Base-by-base conservation (phyloP, 2,797 vertebrate species). In the Remorina albescens region DNA sequence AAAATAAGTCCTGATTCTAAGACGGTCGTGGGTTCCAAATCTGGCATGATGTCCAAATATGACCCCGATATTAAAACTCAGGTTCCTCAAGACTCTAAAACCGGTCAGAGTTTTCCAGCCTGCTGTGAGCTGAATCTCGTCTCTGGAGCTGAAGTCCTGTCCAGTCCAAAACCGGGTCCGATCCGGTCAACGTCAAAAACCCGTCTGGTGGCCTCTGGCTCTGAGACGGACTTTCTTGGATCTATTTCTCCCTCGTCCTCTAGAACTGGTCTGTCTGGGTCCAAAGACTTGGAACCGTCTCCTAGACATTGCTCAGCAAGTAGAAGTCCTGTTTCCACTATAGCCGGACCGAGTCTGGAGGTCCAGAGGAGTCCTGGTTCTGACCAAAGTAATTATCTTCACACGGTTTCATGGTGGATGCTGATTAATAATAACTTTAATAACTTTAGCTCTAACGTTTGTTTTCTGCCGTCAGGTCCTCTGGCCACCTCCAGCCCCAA, bases 401-500 rank as follows among this genome's bases (percentile, higher is more conserved):
- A 23, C 1, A 15, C 3, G 15, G 2, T 63, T 26, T 42, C 18
- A 30, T 23, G 12, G 30, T 18, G 6, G 2, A n/a, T 32, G 16
- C 47, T 13, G n/a, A 44, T 18, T 19, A 44, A 44, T 5, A 41
- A 18, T 19, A 7, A 19, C 41, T 44, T 19, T 6, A 18, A 18
- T 44, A n/a, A 44, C 18, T n/a, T n/a, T n/a, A n/a, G n/a, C n/a
- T n/a, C 6, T 47, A 34, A 67, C 5, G 18, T 34, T 49, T 74
- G 18, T 60, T 59, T 80, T 8, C 44, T 8, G 11, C 10, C 46
- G 73, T 8, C 60, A 73, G 75, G 46, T 56, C 37, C 84, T 51
- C 46, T 78, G 34, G 47, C 82, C n/a, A 69, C 83, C 36, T 89
- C 86, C 60, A 90, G 84, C 51, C 87, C 85, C 1, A 88, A 89